phyloP scores from a whole-genome alignment of 2,888 invertebrate species.

The Phania funesta region DNA sequence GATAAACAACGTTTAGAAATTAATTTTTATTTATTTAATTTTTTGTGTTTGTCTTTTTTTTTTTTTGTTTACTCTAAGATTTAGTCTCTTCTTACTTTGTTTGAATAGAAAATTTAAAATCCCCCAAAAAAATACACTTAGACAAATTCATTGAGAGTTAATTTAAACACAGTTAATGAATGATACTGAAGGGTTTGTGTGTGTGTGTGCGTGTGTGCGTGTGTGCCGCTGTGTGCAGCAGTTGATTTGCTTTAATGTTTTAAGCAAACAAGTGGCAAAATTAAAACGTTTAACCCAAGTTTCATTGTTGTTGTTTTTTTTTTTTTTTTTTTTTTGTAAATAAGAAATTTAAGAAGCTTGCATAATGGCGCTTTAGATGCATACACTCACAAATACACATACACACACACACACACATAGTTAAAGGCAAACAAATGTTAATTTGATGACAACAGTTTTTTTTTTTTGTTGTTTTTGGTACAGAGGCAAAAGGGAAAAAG shows the following conservation, averaged over 20 bases:
- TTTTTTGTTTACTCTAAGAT: constrained; percentile 36
- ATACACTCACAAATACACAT: not conserved
- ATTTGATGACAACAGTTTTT: constrained; percentile 58
- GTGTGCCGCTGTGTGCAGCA: constrained; percentile 14
- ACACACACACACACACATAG: not conserved
- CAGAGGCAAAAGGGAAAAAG: not conserved
- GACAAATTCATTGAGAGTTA: constrained; percentile 44
- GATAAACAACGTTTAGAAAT: constrained; percentile 45
- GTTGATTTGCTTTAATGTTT: constrained; percentile 58
- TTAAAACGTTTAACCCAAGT: constrained; percentile 33
- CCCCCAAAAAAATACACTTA: constrained; percentile 22
- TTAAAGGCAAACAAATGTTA: constrained; percentile 34
- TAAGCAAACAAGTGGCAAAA: constrained; percentile 64
- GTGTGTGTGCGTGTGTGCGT: not conserved
- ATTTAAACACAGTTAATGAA: constrained; percentile 39
- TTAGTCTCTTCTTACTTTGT: constrained; percentile 34
- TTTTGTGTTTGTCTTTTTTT: not conserved
- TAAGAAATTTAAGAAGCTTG: constrained; percentile 65
- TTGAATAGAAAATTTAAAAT: constrained; percentile 47
- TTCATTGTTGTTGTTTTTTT: constrained; percentile 27
- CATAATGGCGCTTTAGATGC: constrained; percentile 63
- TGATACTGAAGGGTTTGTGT: not conserved
- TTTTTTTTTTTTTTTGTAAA: constrained; percentile 36
- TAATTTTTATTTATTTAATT: constrained; percentile 47
- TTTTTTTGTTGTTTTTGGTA: not conserved